Evolutionary conservation across 2,113 vertebrate genomes (phyloP), one percentile per base, ranked within the genome.

Genomic region (Henicopernis longicauda): DNA sequence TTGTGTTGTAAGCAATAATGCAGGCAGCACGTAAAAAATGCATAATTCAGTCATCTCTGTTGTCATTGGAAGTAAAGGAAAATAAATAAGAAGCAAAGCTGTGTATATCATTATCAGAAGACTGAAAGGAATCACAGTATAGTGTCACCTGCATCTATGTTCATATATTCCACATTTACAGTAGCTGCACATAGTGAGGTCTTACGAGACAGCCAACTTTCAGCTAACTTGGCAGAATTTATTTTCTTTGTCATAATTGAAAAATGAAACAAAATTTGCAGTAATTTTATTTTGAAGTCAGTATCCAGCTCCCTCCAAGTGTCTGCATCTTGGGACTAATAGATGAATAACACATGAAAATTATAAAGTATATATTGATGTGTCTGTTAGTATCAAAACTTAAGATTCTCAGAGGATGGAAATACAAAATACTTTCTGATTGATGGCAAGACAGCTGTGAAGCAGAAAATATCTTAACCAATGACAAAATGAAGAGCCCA

Each of bases 361-460:
- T 65, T 45, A 69, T 44, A 5, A 87, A 67, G 9, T 52, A 4
- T 82, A 29, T 69, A 77, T 67, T 0, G 0, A 73, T 84, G 2
- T 57, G n/a, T 69, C 45, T 74, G 7, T 67, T 86, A 65, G 27
- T 49, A 85, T n/a, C 2, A 95, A 91, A 95, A 89, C 50, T 34
- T 77, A 66, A 58, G 42, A 54, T 71, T 77, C 38, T 73, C 23
- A 47, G 71, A 65, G 55, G 55, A 55, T 36, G 10, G 9, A 78
- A 94, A 78, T 63, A 23, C 11, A 90, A 74, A 85, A 42, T 54
- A 26, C 19, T 78, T 93, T 90, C 45, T 52, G 45, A 95, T 45
- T 96, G 93, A 91, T 23, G 78, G 42, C 66, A 70, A 83, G 65
- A 81, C 86, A 96, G 76, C 45, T 95, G 90, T 81, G 76, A 92